Conservation (phyloP, 2,797 vertebrate species). For the Mormyrops attenuatus region DNA sequence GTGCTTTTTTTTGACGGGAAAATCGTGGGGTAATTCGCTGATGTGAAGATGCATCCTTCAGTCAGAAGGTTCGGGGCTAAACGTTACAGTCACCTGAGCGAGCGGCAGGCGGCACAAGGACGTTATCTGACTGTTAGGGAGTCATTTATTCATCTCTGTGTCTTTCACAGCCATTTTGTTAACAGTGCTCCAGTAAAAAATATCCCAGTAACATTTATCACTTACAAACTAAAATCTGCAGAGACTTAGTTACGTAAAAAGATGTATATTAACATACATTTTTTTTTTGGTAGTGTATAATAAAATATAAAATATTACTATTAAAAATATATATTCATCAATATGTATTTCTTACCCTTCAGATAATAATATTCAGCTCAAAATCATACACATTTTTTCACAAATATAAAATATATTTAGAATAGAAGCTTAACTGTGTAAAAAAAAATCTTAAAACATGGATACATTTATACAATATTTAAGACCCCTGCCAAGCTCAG, state of each 20-base stretch:
- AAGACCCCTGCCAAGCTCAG: not conserved
- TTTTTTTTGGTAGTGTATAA: not conserved
- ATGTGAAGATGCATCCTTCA: constrained; percentile 68
- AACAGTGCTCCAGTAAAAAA: not conserved
- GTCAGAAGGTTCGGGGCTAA: constrained; percentile 67
- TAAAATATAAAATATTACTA: not conserved
- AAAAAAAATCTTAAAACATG: not conserved
- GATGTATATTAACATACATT: not conserved
- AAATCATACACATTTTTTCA: not conserved
- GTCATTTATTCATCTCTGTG: not conserved
- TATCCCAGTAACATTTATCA: not conserved
- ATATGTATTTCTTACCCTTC: not conserved
- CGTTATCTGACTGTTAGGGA: not conserved
- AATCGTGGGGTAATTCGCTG: constrained; percentile 76
- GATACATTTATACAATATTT: not conserved
- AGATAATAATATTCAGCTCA: not conserved
- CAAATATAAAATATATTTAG: not conserved
- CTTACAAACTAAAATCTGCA: not conserved
- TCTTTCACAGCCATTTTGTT: not conserved
- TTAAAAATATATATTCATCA: not conserved
- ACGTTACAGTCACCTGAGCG: constrained; percentile 61
- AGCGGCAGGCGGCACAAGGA: constrained; percentile 27
- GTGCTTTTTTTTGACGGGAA: constrained; percentile 69
- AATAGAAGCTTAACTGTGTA: not conserved
- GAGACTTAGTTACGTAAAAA: not conserved